Base-by-base conservation (phyloP, 2,797 vertebrate species). In the Chelon auratus region DNA sequence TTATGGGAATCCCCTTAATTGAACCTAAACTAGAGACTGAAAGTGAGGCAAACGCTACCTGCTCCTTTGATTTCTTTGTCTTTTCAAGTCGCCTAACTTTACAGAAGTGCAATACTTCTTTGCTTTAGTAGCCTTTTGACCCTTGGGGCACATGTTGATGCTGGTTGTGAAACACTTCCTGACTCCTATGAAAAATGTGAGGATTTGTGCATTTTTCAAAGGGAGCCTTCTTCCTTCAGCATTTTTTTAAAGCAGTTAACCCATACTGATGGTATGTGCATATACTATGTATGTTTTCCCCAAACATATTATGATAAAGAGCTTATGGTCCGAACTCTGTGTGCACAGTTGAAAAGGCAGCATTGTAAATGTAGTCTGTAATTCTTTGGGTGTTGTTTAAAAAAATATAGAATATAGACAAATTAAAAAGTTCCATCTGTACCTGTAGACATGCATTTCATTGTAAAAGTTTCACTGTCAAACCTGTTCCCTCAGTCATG, bases 151-250 rank as follows among this genome's bases (percentile, higher is more conserved):
- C 54, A 58, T 62, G 4, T 58, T 65, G 36, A 61, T 57, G 15
- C 43, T 36, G 67, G 15, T 55, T 86, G 64, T 78, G 60, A 82
- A 81, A 75, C 64, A 56, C 58, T 72, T 45, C 15, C 64, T 22
- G 56, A 26, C 17, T 8, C 4, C 36, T 2, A 39, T 67, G 20
- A 20, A 72, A 72, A 81, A 71, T 54, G 11, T 52, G 50, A 71
- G 61, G 22, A 75, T 33, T 72, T 68, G 66, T 24, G 43, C 47
- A 63, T 65, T 65, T 42, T 60, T 33, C 20, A 30, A 20, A 59
- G 45, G 20, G 66, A 20, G n/a, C 30, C 51, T 52, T 63, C 30
- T 50, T 37, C 20, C 43, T 59, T 65, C 8, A 53, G 37, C 33
- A 8, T 1, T 24, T 20, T 47, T 7, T 47, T 9, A 17, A 20